phyloP scores from a whole-genome alignment of 2,888 invertebrate species.

The Tuberolachnus salignus region DNA sequence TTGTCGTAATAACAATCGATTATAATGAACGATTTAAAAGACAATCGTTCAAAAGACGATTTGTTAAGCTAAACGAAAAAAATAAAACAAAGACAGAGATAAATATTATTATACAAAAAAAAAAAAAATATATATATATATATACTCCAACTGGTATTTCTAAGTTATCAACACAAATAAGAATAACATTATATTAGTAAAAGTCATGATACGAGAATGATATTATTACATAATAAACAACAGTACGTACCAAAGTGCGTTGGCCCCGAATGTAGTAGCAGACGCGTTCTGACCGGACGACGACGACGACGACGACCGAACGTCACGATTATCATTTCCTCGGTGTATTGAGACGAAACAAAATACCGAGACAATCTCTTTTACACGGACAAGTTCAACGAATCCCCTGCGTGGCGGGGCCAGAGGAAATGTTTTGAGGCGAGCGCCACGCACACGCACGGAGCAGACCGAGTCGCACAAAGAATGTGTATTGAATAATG shows the following conservation, averaged over 20 bases:
- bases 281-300: conserved; percentile 7
- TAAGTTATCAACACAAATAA: not conserved
- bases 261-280: not conserved
- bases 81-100: not conserved
- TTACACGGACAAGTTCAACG: conserved; percentile 19
- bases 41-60: not conserved
- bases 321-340: conserved; percentile 18
- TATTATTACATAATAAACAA: not conserved
- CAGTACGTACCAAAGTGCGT: not conserved
- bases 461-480: not conserved
- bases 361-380: no score
- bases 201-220: not conserved
- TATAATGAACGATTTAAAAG: not conserved
- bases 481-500: no score
- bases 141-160: not conserved
- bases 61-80: not conserved
- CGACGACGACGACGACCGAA: conserved; percentile 24
- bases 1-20: not conserved
- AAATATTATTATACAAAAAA: not conserved
- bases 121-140: not conserved
- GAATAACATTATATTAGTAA: not conserved
- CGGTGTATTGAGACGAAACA: not conserved
- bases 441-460: not conserved
- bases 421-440: not conserved
- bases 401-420: not conserved